A percentile compares a stretch with the other conserved stretches of the same genome.
These are phyloP conservation scores for Prietella phreatophila DNA, from an alignment of 2,113 vertebrate species.

Conservation along the genomic window DNA sequence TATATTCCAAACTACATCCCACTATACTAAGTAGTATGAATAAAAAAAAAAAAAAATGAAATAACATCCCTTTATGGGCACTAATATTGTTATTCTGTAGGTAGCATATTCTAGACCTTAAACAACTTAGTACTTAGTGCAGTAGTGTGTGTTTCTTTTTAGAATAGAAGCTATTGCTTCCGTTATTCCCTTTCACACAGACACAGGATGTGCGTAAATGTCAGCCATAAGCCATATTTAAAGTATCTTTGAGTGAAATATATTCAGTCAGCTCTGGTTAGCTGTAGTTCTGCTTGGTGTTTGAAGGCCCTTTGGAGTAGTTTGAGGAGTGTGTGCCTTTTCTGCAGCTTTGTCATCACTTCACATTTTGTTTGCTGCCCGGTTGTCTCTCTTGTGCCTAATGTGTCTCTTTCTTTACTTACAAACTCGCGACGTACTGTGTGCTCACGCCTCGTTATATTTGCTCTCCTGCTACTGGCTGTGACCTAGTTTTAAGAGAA, in stretches of 20 bases:
- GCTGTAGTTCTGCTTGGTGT: background rate
- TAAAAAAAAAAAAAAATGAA: background rate
- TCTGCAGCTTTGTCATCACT: background rate
- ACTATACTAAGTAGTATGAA: background rate
- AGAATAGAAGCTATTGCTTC: background rate
- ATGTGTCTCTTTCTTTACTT: background rate
- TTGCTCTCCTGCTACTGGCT: background rate
- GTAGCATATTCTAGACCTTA: too few species aligned
- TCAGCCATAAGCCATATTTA: background rate
- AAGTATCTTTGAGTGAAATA: background rate
- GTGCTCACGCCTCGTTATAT: background rate
- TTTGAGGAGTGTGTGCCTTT: background rate
- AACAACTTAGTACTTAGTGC: background rate
- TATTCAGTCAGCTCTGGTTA: background rate
- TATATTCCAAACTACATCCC: background rate
- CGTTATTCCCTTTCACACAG: background rate
- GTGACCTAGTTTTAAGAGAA: conserved; percentile 7
- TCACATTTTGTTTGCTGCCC: background rate
- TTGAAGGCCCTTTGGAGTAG: background rate
- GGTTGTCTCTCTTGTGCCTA: background rate
- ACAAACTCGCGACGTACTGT: background rate
- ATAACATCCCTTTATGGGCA: background rate
- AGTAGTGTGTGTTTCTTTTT: background rate
- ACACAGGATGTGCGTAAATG: background rate
- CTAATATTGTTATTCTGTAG: background rate